Percentiles rank a stretch among this genome's conserved stretches.
Conservation (phyloP, 2,797 vertebrate genomes). For the Cetoscarus ocellatus region DNA sequence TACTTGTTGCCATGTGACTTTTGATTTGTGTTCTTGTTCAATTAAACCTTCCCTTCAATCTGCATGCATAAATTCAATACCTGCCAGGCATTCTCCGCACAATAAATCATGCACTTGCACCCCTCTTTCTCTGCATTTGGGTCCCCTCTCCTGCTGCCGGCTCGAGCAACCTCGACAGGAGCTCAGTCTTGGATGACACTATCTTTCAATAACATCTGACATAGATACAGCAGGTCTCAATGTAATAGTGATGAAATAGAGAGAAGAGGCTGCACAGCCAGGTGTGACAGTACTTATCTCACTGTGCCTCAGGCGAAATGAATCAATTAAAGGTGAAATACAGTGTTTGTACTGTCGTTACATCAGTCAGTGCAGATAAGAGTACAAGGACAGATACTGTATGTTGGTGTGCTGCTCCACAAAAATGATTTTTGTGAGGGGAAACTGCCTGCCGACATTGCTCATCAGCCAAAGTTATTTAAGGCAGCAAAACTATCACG, state of each 20-base stretch:
- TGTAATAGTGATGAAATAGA: slow-evolving; percentile 20
- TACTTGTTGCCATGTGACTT: not conserved
- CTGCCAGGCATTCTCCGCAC: not conserved
- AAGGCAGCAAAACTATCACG: slow-evolving; percentile 8
- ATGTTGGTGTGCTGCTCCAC: slow-evolving; percentile 2
- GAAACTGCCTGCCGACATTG: not conserved
- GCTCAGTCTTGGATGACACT: slow-evolving; percentile 14
- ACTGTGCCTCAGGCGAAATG: slow-evolving; percentile 13
- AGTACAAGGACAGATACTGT: slow-evolving; percentile 12
- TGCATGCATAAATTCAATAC: not conserved
- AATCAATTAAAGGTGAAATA: slow-evolving; percentile 34
- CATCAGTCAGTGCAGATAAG: slow-evolving; percentile 18
- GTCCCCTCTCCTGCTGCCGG: not conserved
- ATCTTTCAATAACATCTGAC: slow-evolving; percentile 10
- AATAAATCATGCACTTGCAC: not conserved
- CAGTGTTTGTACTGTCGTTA: slow-evolving; percentile 4
- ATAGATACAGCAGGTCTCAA: not conserved
- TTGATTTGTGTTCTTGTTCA: not conserved
- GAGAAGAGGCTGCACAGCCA: slow-evolving; percentile 14
- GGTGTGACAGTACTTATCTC: slow-evolving; percentile 31
- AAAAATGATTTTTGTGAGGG: not conserved
- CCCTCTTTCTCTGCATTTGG: not conserved
- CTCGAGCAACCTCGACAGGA: not conserved
- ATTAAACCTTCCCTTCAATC: not conserved
- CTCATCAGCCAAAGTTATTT: slow-evolving; percentile 14